Conservation (phyloP, 2,113 vertebrate genomes). For the Oreochromis niloticus region DNA sequence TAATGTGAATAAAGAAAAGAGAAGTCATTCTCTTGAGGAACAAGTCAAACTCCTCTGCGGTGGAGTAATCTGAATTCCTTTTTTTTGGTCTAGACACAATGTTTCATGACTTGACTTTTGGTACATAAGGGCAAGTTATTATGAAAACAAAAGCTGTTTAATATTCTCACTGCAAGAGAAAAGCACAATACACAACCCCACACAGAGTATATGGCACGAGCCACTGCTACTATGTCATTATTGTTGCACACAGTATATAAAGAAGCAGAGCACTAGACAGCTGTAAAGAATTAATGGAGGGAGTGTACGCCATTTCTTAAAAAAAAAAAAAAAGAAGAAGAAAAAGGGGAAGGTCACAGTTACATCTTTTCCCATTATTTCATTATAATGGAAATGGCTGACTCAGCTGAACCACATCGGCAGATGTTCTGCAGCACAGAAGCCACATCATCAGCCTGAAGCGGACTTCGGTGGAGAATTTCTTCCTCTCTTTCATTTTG, state of each 20-base stretch:
- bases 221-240: neutral
- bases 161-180: neutral
- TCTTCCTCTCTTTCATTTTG: neutral
- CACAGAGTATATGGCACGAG: neutral
- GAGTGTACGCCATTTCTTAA: neutral
- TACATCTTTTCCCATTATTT: slow-evolving; percentile 23
- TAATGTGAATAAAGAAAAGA: neutral
- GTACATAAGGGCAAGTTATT: neutral
- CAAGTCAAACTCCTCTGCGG: neutral
- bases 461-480: neutral
- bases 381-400: slow-evolving; percentile 34
- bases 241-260: neutral
- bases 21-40: neutral
- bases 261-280: neutral
- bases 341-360: neutral
- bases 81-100: neutral
- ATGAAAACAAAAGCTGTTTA: neutral
- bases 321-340: neutral
- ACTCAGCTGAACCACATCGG: slow-evolving; percentile 31
- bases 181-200: neutral
- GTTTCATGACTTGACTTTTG: neutral
- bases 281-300: neutral
- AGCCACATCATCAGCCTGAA: slow-evolving; percentile 30
- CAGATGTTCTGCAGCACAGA: neutral
- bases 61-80: neutral